Evolutionary conservation across 2,888 invertebrate genomes (phyloP).

Genomic region (Clitarchus hookeri): DNA sequence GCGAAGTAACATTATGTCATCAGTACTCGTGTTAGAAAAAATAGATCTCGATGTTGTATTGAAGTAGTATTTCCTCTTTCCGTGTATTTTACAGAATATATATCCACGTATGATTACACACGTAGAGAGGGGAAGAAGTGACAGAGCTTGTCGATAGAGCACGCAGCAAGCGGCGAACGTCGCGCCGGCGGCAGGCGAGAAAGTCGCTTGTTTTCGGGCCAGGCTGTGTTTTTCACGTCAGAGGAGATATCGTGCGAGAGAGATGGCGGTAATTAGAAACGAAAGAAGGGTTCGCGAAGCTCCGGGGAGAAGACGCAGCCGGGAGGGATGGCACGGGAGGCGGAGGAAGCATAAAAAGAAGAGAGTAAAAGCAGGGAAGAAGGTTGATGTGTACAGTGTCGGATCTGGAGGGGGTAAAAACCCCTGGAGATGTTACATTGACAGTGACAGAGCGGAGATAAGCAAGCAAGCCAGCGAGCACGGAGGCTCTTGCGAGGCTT

Average conservation of each 20-base stretch:
- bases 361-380: constrained; percentile 11
- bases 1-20: too few species aligned
- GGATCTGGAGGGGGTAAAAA: constrained; percentile 14
- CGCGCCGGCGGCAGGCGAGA: not conserved
- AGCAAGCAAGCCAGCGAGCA: not conserved
- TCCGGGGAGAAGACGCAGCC: not conserved
- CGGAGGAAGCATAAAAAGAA: constrained; percentile 19
- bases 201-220: not conserved
- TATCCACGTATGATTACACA: too few species aligned
- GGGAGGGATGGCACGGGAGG: not conserved
- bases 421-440: constrained; percentile 28
- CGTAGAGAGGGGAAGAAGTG: too few species aligned
- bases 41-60: too few species aligned
- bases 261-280: constrained; percentile 14
- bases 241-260: constrained; percentile 14
- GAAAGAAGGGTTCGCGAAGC: constrained; percentile 3
- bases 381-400: constrained; percentile 24
- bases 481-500: not conserved
- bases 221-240: constrained; percentile 14
- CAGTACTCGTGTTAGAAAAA: too few species aligned
- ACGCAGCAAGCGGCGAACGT: not conserved
- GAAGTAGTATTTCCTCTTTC: too few species aligned
- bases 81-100: too few species aligned
- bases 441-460: constrained; percentile 26
- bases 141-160: not conserved